phyloP scores from a whole-genome alignment of 2,113 vertebrate genomes.

The Odocoileus hemionus region DNA sequence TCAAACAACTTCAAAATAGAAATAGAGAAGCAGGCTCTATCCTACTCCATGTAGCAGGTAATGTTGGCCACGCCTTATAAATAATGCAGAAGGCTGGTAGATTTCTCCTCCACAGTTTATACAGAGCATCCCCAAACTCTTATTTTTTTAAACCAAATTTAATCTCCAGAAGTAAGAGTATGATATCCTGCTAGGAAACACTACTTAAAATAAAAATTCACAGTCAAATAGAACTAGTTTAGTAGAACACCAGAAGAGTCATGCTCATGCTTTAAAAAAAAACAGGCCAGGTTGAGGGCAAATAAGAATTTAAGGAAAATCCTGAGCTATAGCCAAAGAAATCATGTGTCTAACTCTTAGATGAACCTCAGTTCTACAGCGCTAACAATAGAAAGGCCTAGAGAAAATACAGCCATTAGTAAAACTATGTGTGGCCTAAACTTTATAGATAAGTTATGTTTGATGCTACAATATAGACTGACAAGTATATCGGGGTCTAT shows the following conservation, averaged over 20 bases:
- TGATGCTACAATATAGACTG: neutral
- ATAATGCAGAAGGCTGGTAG: neutral
- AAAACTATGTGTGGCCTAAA: neutral
- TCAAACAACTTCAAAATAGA: neutral
- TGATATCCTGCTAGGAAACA: neutral
- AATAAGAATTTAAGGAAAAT: neutral
- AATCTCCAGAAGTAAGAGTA: neutral
- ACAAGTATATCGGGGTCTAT: neutral
- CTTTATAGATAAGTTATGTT: neutral
- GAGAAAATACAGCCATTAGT: neutral
- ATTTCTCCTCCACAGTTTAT: neutral
- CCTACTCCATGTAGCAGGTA: neutral
- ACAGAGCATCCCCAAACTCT: neutral
- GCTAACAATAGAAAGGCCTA: neutral
- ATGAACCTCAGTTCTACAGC: neutral
- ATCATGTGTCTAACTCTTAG: neutral
- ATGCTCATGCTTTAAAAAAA: neutral
- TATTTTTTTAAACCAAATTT: neutral
- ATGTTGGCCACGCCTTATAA: neutral
- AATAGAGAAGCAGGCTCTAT: neutral
- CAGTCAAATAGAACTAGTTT: neutral
- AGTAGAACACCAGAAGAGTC: neutral
- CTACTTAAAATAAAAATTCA: neutral
- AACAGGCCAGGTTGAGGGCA: neutral
- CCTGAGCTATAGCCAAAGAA: neutral